Evolutionary conservation across 2,888 invertebrate species (phyloP), one percentile per base, ranked within the genome.

Genomic region (Himalopsyche kuldschensis): DNA sequence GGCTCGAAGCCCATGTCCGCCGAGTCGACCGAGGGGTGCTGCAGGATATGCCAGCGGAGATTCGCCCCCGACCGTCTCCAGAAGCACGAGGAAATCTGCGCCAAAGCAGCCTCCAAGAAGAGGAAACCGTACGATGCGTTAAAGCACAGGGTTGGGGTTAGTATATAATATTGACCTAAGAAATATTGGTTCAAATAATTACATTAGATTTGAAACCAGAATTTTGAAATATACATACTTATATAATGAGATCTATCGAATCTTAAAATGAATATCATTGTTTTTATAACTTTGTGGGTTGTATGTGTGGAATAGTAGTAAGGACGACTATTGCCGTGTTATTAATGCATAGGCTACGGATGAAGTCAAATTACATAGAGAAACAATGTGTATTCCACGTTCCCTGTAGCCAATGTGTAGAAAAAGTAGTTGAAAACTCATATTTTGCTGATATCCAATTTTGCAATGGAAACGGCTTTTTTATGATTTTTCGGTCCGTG

Each of bases 61-160:
- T 98, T 98, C 90, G 95, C 95, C 8, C 89, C 93, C 24, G 98
- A 98, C 88, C 93, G 98, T 1, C 91, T 98, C 80, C 91, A 90
- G 6, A 95, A 95, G 87, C 99, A 99, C 90, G 94, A 97, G 89
- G 92, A 94, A 35, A 96, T 98, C 86, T 99, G 99, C 90, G 90
- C 93, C 87, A 97, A 96, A 89, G 93, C 96, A 0, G 91, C 93
- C 77, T 91, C 92, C 84, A 97, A 97, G 90, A 97, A 97, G 88
- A 93, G 98, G 86, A 99, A 97, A 91, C 94, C 95, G 0, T 99
- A 98, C 89, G 99, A 99, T 90, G 95, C 96, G 2, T 94, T 96
- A 75, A 97, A 97, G 88, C 97, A 97, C 90, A 92, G 99, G n/a
- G 94, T 97, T 0, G 90, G 91, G 86, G 92, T 92, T 20, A 90